Conservation (phyloP, 2,113 vertebrate genomes). For the Panthera tigris region DNA sequence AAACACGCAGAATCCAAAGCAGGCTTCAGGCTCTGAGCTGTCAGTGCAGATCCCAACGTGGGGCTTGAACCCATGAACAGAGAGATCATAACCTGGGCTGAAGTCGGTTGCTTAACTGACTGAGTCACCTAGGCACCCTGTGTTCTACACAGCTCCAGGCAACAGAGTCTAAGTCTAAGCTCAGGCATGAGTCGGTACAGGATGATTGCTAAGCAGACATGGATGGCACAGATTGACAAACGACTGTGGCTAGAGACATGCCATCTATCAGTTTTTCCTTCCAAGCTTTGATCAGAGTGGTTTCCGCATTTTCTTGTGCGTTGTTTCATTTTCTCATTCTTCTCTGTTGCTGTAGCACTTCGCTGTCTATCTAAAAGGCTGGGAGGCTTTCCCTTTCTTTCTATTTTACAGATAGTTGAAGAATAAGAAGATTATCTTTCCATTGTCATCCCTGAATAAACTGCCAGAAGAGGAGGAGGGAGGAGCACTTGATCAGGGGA, state of each 20-base stretch:
- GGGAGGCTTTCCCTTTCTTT: neutral
- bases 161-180: neutral
- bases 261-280: neutral
- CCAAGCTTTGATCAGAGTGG: neutral
- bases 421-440: neutral
- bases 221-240: neutral
- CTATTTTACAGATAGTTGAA: neutral
- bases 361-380: conserved; percentile 13
- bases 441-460: neutral
- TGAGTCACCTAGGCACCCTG: too few relatives aligned
- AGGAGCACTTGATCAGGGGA: neutral
- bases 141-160: accelerated
- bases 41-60: too few relatives aligned
- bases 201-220: neutral
- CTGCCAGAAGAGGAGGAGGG: neutral
- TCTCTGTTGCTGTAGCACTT: neutral
- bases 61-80: too few relatives aligned
- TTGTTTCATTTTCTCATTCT: neutral
- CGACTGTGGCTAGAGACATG: neutral
- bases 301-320: neutral
- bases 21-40: too few relatives aligned
- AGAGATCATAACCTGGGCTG: too few relatives aligned
- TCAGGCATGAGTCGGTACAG: too few relatives aligned
- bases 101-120: too few relatives aligned
- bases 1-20: too few relatives aligned